These are phyloP conservation scores for Leptinotarsa haldemani DNA, from an alignment of 2,888 invertebrate species.

Conservation along the genomic window DNA sequence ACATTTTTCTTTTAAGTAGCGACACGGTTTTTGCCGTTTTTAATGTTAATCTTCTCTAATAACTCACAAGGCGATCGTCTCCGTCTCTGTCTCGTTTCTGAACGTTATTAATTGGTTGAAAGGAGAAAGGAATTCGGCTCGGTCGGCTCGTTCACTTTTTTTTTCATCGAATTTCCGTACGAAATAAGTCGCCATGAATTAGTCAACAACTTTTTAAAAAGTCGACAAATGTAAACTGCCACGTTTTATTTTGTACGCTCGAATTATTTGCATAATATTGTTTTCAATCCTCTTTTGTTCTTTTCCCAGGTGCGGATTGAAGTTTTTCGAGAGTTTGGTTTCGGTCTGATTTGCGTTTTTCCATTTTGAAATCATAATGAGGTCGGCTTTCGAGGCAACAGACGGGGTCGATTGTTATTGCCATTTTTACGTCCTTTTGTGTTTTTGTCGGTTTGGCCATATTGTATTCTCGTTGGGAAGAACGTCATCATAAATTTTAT, in stretches of 20 bases:
- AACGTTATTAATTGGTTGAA: conserved; percentile 50
- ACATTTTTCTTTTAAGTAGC: conserved; percentile 63
- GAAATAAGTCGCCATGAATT: conserved; percentile 63
- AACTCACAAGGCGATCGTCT: conserved; percentile 51
- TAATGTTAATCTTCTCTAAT: conserved; percentile 63
- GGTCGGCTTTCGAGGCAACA: neutral
- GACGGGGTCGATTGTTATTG: conserved; percentile 19
- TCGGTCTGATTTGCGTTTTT: conserved; percentile 32
- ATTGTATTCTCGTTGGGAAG: neutral
- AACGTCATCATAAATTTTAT: too few species aligned
- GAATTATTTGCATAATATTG: conserved; percentile 63
- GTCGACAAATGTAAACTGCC: conserved; percentile 64
- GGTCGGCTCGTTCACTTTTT: conserved; percentile 27
- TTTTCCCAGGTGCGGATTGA: conserved; percentile 43
- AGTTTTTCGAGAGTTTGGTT: conserved; percentile 34
- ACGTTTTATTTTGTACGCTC: conserved; percentile 62
- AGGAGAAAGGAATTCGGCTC: conserved; percentile 33
- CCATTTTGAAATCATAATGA: conserved; percentile 17
- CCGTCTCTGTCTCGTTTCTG: conserved; percentile 44
- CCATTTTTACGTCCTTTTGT: neutral
- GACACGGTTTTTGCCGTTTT: conserved; percentile 60
- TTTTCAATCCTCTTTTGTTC: conserved; percentile 57
- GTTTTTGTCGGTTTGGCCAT: neutral
- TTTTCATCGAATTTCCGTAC: conserved; percentile 35
- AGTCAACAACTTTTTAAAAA: conserved; percentile 63